Conservation (phyloP, 2,113 vertebrate genomes). For the Megaptera novaeangliae region DNA sequence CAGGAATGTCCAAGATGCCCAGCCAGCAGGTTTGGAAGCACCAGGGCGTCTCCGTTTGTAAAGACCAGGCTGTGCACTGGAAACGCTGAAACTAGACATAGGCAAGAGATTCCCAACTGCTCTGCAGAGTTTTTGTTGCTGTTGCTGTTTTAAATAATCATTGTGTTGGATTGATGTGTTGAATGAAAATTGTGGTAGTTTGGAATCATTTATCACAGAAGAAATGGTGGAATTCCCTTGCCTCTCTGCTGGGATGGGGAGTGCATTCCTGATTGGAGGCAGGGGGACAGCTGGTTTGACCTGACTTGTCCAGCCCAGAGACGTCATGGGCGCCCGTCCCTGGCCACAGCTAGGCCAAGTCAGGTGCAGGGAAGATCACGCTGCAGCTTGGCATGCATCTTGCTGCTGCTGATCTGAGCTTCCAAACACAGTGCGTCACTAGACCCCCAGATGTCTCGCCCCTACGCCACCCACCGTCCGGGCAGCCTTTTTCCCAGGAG, state of each 20-base stretch:
- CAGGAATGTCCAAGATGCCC: neutral
- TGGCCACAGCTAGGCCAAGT: neutral
- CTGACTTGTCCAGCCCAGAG: neutral
- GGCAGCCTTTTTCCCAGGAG: neutral
- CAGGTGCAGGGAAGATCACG: neutral
- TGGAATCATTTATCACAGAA: constrained; percentile 42
- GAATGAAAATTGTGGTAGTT: constrained; percentile 49
- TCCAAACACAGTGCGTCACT: neutral
- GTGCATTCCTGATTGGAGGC: neutral
- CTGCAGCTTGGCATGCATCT: neutral
- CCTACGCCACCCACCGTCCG: neutral
- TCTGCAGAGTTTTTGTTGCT: constrained; percentile 36
- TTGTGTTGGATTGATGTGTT: constrained; percentile 28
- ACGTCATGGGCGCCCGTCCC: neutral
- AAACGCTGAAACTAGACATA: neutral
- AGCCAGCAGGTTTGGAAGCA: neutral
- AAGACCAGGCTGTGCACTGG: neutral
- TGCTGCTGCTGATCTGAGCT: neutral
- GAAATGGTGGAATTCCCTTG: constrained; percentile 16
- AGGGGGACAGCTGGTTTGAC: neutral
- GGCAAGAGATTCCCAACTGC: neutral
- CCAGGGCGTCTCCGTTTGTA: neutral
- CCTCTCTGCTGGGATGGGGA: neutral
- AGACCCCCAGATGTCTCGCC: neutral
- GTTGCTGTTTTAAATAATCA: constrained; percentile 55